Base-by-base conservation (phyloP, 2,113 vertebrate species). In the Thymallus thymallus region DNA sequence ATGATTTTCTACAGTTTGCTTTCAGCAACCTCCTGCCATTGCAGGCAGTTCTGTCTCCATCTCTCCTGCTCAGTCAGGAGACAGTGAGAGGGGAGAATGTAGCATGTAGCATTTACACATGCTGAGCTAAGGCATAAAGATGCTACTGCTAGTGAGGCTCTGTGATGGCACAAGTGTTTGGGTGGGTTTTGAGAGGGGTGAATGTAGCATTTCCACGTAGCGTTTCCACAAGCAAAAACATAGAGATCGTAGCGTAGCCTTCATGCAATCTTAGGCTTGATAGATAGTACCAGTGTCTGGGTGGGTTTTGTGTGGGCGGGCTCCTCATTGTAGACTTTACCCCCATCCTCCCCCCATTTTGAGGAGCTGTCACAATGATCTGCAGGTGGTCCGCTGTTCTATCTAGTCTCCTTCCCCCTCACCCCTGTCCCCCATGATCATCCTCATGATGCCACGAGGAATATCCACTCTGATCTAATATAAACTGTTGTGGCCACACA, bases 1-100 rank as follows among this genome's bases (percentile, higher is more conserved):
- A 85, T 76, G 83, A 79, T 80, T 84, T 87, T 18, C 24, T 63
- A 41, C 10, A 64, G 76, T 75, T 78, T 80, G 75, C 80, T 72
- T 65, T 81, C 58, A 76, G 71, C 75, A 68, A 68, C 71, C 68
- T 67, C 66, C 46, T 82, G 62, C 65, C 2, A 41, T 35, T 23
- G 22, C 32, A 16, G 48, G 66, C 66, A 68, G 66, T 18, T 55
- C 41, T n/a, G 2, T 55, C 14, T 60, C 14, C 71, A 41, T 67
- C 29, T 64, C 69, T 79, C 35, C 0, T 0, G 4, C 74, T 83
- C 68, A 5, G 60, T 76, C 80, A 62, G 70, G 56, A 73, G 12
- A 41, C 74, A 67, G 66, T 60, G n/a, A 60, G 55, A 32, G 55
- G 20, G 61, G 66, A n/a, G 14, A 76, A 65, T 29, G 1, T 62